Base-by-base conservation (phyloP, 2,113 vertebrate genomes). In the Anoura caudifer region DNA sequence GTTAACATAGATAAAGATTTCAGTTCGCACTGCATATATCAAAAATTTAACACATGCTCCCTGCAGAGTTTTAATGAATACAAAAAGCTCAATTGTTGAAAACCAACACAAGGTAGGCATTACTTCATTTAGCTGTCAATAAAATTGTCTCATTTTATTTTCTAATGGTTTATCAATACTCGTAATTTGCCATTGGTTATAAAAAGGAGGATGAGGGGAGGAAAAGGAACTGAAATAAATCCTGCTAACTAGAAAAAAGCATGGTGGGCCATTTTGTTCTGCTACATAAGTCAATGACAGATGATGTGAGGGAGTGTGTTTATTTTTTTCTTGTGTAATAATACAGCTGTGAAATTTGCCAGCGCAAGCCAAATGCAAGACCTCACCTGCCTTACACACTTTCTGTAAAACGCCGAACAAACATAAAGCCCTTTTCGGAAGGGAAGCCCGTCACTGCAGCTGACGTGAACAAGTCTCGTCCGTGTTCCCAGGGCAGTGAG, bases 131-230 rank as follows among this genome's bases (percentile, higher is more conserved):
- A 95, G 90, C 97, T 98, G 97, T 98, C 97, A 92, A 98, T 90
- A 76, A 93, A 91, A 95, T 83, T 98, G 97, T 95, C 98, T 98
- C 97, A 97, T 98, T 98, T 98, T 97, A 98, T 98, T 98, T 98
- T 98, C 97, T 98, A 98, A 98, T 92, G 97, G 98, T 98, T 98
- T 98, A 98, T 98, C 98, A 86, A 98, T 98, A 98, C 94, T 15
- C 0, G 97, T 97, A 98, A 98, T 98, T 98, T 98, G 98, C 96
- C 87, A 67, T 90, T 93, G 98, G 96, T 98, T 98, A 98, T 98
- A 98, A 98, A 98, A 97, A 93, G 79, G 95, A 45, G 47, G 26
- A 12, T 50, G 59, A 67, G 52, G 41, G 69, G 52, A 96, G 61
- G 33, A 63, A 65, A 67, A 81, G 24, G 97, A 97, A 98, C 98